These are phyloP conservation scores for Aleiodes leptofemur DNA, from an alignment of 2,888 invertebrate genomes.

Conservation along the genomic window DNA sequence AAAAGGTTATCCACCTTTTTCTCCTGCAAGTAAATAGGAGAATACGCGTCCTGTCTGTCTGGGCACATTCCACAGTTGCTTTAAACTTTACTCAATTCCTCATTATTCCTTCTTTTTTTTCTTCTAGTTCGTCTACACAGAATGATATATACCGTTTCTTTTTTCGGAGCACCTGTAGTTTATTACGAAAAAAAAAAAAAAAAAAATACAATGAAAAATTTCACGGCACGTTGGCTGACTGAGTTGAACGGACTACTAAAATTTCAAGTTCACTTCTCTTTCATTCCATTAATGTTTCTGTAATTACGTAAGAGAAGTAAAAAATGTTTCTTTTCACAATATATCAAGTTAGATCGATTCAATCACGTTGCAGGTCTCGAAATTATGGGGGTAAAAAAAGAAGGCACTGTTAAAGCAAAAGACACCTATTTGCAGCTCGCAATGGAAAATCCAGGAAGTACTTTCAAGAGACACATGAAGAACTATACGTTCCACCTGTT, in stretches of 20 bases:
- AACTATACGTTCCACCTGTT: slow-evolving; percentile 4
- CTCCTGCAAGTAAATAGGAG: slow-evolving; percentile 7
- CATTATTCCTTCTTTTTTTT: background rate
- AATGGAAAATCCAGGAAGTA: slow-evolving; percentile 20
- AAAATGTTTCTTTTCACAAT: background rate
- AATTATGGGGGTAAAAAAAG: background rate
- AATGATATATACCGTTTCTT: slow-evolving; percentile 20
- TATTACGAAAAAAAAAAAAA: background rate
- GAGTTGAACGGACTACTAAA: slow-evolving; percentile 41
- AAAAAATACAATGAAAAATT: slow-evolving; percentile 36
- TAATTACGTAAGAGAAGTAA: slow-evolving; percentile 32
- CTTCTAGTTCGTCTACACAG: background rate
- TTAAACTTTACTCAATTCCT: background rate
- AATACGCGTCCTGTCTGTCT: slow-evolving; percentile 1
- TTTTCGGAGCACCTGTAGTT: slow-evolving; percentile 30
- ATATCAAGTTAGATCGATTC: too few relatives aligned
- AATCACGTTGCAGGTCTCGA: too few relatives aligned
- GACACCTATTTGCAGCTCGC: background rate
- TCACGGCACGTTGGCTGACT: slow-evolving; percentile 41
- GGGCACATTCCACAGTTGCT: slow-evolving; percentile 12
- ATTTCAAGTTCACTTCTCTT: slow-evolving; percentile 12
- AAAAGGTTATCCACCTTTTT: slow-evolving; percentile 18
- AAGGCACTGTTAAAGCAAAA: background rate
- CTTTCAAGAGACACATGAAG: slow-evolving; percentile 10
- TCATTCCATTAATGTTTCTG: slow-evolving; percentile 35